These are phyloP conservation scores for Lasioglossum oenotherae DNA, from an alignment of 2,888 invertebrate species.

Conservation along the genomic window DNA sequence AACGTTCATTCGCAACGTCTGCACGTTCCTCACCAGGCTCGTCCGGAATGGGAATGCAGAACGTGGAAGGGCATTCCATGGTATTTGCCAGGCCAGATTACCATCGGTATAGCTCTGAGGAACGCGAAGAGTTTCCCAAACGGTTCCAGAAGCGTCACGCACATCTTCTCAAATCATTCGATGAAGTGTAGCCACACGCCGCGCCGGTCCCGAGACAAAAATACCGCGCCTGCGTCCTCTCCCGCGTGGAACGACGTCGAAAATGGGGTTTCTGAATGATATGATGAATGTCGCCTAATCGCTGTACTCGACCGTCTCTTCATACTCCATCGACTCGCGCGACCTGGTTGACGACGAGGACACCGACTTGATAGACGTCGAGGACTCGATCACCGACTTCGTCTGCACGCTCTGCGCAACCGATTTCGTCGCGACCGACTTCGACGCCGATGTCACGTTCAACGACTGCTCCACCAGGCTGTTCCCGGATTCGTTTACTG, in stretches of 20 bases:
- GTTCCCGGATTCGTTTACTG: constrained; percentile 75
- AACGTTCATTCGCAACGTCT: constrained; percentile 1
- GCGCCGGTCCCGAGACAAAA: constrained; percentile 30
- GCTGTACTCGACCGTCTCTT: constrained; percentile 77
- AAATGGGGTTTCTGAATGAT: constrained; percentile 15
- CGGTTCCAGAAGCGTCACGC: neutral
- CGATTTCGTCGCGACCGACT: constrained; percentile 84
- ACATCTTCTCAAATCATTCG: neutral
- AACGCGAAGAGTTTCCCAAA: constrained; percentile 5
- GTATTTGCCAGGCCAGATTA: neutral
- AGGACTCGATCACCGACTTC: constrained; percentile 81
- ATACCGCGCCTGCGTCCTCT: constrained; percentile 34
- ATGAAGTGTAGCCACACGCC: neutral
- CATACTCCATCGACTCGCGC: constrained; percentile 86
- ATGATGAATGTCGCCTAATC: constrained; percentile 64
- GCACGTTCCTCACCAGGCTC: neutral
- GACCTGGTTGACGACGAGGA: constrained; percentile 87
- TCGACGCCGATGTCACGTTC: constrained; percentile 78
- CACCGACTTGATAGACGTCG: constrained; percentile 84
- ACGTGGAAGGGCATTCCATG: neutral
- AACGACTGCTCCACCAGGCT: constrained; percentile 78
- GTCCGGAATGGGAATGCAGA: constrained; percentile 13
- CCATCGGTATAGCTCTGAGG: neutral
- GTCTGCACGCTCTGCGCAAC: constrained; percentile 85
- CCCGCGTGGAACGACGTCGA: constrained; percentile 35